Conservation (phyloP, 2,113 vertebrate genomes). For the Heliornis fulica region DNA sequence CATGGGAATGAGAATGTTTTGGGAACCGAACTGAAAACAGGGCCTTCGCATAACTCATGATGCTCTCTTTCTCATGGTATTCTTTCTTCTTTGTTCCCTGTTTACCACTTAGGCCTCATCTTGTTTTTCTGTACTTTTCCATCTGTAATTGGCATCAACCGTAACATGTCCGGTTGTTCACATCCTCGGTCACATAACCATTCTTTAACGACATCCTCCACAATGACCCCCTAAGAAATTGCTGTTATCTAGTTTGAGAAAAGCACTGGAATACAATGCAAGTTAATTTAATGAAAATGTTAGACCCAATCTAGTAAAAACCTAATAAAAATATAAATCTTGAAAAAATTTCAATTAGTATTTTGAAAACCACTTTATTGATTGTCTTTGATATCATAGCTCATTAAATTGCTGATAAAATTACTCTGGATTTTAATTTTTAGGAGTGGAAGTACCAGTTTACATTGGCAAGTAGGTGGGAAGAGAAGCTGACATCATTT, state of each 20-base stretch:
- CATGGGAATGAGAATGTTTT: too few species aligned
- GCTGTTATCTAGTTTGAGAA: neutral
- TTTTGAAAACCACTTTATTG: neutral
- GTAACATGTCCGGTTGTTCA: too few species aligned
- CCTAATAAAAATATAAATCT: too few species aligned
- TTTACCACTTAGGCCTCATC: too few species aligned
- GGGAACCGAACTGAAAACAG: too few species aligned
- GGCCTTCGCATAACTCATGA: too few species aligned
- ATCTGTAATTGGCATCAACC: too few species aligned
- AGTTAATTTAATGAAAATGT: neutral
- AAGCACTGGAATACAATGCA: neutral
- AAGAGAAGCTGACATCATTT: neutral
- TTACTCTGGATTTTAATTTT: neutral
- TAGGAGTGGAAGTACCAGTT: neutral
- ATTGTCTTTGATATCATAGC: neutral
- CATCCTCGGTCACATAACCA: too few species aligned
- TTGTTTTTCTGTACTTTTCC: too few species aligned
- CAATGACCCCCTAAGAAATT: neutral
- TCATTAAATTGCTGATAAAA: neutral
- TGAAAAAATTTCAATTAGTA: neutral
- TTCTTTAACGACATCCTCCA: too few species aligned
- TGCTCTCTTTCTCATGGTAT: too few species aligned
- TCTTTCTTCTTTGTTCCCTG: too few species aligned
- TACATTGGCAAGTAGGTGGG: neutral
- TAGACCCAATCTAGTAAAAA: neutral